These are phyloP conservation scores for Adela reaumurella DNA, from an alignment of 2,888 invertebrate species.

Conservation along the genomic window DNA sequence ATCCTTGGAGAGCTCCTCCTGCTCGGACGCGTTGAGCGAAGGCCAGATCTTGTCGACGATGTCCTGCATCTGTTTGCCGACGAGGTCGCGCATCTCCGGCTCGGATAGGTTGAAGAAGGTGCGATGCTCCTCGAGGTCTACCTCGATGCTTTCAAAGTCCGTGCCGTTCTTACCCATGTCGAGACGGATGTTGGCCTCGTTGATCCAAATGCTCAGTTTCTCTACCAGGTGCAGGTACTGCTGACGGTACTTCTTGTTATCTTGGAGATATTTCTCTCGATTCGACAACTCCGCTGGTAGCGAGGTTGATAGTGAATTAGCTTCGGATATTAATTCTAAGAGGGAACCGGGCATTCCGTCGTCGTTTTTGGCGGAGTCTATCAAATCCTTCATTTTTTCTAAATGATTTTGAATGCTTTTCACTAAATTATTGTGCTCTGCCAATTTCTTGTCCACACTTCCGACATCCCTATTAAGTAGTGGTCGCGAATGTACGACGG, in stretches of 20 bases:
- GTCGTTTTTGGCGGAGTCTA: slow-evolving; percentile 68
- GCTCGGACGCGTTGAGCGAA: slow-evolving; percentile 74
- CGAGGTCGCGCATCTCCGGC: slow-evolving; percentile 71
- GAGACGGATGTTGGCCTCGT: slow-evolving; percentile 74
- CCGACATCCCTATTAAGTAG: slow-evolving; percentile 72
- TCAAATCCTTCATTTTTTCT: slow-evolving; percentile 65
- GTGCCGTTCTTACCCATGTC: slow-evolving; percentile 79
- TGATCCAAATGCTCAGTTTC: slow-evolving; percentile 78
- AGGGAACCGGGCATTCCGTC: slow-evolving; percentile 77
- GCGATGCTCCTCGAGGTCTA: slow-evolving; percentile 84
- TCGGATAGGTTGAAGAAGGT: slow-evolving; percentile 77
- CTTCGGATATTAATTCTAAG: slow-evolving; percentile 81
- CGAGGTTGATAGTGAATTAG: slow-evolving; percentile 71
- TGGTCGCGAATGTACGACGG: slow-evolving; percentile 77
- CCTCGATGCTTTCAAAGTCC: slow-evolving; percentile 80
- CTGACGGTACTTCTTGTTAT: slow-evolving; percentile 71
- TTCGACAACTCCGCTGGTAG: slow-evolving; percentile 79
- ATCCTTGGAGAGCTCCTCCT: slow-evolving; percentile 78
- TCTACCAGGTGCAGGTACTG: slow-evolving; percentile 74
- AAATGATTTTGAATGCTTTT: slow-evolving; percentile 68
- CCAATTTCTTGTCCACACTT: slow-evolving; percentile 78
- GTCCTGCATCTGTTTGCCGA: slow-evolving; percentile 77
- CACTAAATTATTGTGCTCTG: slow-evolving; percentile 67
- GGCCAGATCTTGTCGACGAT: slow-evolving; percentile 87
- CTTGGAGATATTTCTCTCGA: slow-evolving; percentile 73